Percentiles rank a stretch among this genome's conserved stretches.
Conservation (phyloP, 2,113 vertebrate genomes). For the Amphiprion percula region DNA sequence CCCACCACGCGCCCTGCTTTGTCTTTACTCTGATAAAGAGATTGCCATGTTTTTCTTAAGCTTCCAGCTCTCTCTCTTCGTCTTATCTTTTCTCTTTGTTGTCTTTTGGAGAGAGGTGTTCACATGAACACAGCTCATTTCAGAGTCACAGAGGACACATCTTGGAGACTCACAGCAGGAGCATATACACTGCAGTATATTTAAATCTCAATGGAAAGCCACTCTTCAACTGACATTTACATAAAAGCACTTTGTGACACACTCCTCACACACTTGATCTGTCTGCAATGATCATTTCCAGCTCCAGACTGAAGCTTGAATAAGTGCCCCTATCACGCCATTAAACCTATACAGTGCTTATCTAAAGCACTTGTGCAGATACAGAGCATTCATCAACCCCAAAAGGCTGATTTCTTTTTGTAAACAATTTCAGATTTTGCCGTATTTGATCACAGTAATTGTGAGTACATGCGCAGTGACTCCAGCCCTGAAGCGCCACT, state of each 20-base stretch:
- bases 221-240: conserved; percentile 68
- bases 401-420: conserved; percentile 20
- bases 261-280: conserved; percentile 66
- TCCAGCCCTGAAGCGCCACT: conserved; percentile 62
- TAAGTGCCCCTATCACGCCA: conserved; percentile 69
- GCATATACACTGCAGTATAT: conserved; percentile 42
- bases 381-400: conserved; percentile 33
- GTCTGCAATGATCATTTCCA: conserved; percentile 69
- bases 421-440: conserved; percentile 48
- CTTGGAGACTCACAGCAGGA: conserved; percentile 25
- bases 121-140: conserved; percentile 44
- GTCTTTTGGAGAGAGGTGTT: conserved; percentile 37
- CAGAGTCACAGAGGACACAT: conserved; percentile 50
- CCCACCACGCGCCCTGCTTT: conserved; percentile 48
- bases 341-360: conserved; percentile 69
- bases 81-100: conserved; percentile 49
- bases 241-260: conserved; percentile 76
- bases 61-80: conserved; percentile 25
- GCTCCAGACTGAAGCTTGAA: conserved; percentile 40
- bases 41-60: conserved; percentile 43
- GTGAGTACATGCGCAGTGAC: conserved; percentile 61
- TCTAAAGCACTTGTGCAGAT: conserved; percentile 27
- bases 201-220: conserved; percentile 52
- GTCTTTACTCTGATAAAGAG: conserved; percentile 46
- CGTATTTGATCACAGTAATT: conserved; percentile 53